Base-by-base conservation (phyloP, 2,888 invertebrate genomes). In the Trissolcus japonicus region DNA sequence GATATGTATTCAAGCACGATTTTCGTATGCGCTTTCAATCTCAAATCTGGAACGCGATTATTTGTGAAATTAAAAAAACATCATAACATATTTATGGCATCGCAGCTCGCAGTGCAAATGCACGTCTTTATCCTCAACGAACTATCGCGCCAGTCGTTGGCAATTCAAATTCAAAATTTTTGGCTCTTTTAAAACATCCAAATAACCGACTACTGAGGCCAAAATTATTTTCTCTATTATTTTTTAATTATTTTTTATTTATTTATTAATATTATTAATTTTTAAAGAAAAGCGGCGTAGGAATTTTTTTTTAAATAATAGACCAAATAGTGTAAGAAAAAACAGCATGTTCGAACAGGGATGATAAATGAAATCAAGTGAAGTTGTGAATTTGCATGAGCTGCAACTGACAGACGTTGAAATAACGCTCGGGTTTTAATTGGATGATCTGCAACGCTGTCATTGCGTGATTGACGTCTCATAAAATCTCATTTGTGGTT, bases 391-490 rank as follows among this genome's bases (percentile, higher is more conserved):
- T 16, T 4, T 40, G 41, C 35, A 40, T 46, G n/a, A 21, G 59
- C 16, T 60, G 60, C 16, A 29, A 29, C 35, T 35, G 60, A 60
- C 50, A 60, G 60, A 11, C 50, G 29, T 29, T 35, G 13, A 29
- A 48, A 50, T 29, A 50, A 60, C 48, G 11, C 19, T 1, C 7
- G 35, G n/a, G 50, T 57, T 46, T 61, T 40, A 25, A 50, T 50
- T 40, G 43, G 14, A 17, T 21, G 13, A 29, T 60, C 41, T 21
- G 13, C 35, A 17, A 43, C 41, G 17, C 21, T 55, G 55, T 29
- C 55, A 55, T 29, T n/a, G n/a, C 11, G 14, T 35, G 21, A 62
- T n/a, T 62, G 62, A 62, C 25, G 43, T 62, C 53, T 61, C 53
- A 54, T 54, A 54, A 54, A 62, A 54, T 41, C 41, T 54, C 43